These are phyloP conservation scores for Callinectes sapidus DNA, from an alignment of 2,888 invertebrate genomes.

Conservation along the genomic window DNA sequence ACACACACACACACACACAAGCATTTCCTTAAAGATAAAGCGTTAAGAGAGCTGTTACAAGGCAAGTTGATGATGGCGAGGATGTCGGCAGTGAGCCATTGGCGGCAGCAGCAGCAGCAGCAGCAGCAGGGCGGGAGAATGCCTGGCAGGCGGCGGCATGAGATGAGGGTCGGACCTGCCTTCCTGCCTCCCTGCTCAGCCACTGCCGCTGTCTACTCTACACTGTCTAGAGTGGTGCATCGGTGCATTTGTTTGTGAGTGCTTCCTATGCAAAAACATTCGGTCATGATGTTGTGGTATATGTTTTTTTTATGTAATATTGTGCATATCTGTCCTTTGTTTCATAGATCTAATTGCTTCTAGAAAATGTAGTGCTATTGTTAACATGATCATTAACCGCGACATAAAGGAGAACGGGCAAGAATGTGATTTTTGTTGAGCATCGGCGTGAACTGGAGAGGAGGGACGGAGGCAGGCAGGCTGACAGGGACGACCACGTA, in stretches of 20 bases:
- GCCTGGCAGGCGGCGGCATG: slow-evolving; percentile 5
- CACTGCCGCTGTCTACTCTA: not conserved
- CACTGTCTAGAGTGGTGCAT: not conserved
- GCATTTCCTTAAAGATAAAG: not conserved
- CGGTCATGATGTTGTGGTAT: not conserved
- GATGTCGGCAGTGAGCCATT: not conserved
- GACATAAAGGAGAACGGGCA: not conserved
- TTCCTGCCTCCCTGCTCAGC: not conserved
- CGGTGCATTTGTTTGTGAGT: not conserved
- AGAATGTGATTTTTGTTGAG: not conserved
- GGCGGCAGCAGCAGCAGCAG: not conserved
- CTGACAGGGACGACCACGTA: not conserved
- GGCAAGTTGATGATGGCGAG: not conserved
- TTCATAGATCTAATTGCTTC: not conserved
- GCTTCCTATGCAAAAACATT: not conserved
- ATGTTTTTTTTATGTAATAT: not conserved
- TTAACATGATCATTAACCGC: not conserved
- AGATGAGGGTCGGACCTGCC: not conserved
- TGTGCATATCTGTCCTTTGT: not conserved
- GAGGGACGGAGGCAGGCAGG: not conserved
- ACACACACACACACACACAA: slow-evolving; percentile 39
- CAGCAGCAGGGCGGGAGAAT: not conserved
- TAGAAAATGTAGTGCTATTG: not conserved
- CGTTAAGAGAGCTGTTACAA: not conserved
- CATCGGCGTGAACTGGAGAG: not conserved